A percentile compares a stretch with the other conserved stretches of the same genome.
These are phyloP conservation scores for Coluber constrictor DNA, from an alignment of 2,797 vertebrate species.

Conservation along the genomic window DNA sequence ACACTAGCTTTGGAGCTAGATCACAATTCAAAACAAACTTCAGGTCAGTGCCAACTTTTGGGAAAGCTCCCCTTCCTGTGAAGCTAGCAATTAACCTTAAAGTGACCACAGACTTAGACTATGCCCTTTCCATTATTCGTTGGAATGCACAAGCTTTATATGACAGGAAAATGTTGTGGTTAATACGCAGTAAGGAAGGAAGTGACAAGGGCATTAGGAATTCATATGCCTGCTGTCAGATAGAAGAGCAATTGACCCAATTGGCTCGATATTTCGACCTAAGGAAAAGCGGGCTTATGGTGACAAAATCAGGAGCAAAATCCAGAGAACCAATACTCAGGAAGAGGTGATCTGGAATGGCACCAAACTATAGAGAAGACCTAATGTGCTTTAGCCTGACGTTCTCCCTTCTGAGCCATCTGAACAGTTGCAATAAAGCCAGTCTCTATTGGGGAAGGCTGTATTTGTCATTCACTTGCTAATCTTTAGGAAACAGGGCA, in stretches of 20 bases:
- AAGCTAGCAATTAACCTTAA: not conserved
- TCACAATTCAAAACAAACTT: not conserved
- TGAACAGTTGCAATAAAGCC: not conserved
- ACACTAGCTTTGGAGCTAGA: not conserved
- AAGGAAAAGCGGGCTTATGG: not conserved
- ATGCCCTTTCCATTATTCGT: not conserved
- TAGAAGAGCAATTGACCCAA: not conserved
- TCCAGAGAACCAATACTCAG: not conserved
- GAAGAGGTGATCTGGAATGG: not conserved
- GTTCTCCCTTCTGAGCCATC: not conserved
- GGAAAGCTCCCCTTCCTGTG: not conserved
- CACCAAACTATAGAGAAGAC: not conserved
- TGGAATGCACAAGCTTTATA: not conserved
- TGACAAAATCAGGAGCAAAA: not conserved
- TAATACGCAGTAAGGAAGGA: not conserved
- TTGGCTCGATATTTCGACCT: not conserved
- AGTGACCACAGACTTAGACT: not conserved
- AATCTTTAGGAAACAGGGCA: slow-evolving; percentile 26
- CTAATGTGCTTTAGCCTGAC: not conserved
- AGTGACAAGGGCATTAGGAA: not conserved
- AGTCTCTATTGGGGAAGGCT: not conserved
- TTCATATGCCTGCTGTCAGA: not conserved
- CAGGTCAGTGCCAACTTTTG: not conserved
- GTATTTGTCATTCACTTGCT: not conserved
- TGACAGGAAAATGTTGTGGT: not conserved